phyloP scores from a whole-genome alignment of 1,140 invertebrate genomes.

The Hyles euphorbiae region DNA sequence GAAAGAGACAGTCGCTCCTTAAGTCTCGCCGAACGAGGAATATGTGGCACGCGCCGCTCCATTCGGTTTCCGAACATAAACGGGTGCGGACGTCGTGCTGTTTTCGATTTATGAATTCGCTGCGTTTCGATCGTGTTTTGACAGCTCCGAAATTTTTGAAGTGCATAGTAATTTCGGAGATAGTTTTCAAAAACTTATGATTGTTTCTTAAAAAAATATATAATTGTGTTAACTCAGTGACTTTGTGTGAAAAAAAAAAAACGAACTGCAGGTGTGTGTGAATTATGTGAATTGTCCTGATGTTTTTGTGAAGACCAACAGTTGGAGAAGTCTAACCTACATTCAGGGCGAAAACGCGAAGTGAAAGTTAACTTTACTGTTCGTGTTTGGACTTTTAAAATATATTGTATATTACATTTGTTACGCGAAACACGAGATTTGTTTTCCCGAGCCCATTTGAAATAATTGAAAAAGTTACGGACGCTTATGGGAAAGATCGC shows the following conservation, averaged over 20 bases:
- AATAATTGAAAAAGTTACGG: constrained; percentile 61
- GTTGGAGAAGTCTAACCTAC: constrained; percentile 50
- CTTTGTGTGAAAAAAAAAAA: constrained; percentile 15
- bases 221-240: constrained; percentile 14
- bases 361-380: constrained; percentile 60
- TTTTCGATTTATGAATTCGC: constrained; percentile 25
- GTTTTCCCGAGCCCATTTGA: constrained; percentile 23
- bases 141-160: constrained; percentile 39
- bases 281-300: constrained; percentile 25
- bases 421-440: constrained; percentile 22
- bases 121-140: constrained; percentile 57
- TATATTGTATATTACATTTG: constrained; percentile 26
- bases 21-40: constrained; percentile 32
- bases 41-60: constrained; percentile 68
- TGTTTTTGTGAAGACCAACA: constrained; percentile 34
- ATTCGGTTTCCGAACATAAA: constrained; percentile 58
- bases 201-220: constrained; percentile 5
- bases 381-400: constrained; percentile 35
- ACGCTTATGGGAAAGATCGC: constrained; percentile 39
- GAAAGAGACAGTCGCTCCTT: constrained; percentile 54
- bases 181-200: not conserved
- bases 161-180: constrained; percentile 10
- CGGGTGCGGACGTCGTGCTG: constrained; percentile 34
- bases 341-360: constrained; percentile 48
- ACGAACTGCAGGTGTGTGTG: constrained; percentile 19